phyloP scores from a whole-genome alignment of 2,888 invertebrate species.

The Notodromas monacha region DNA sequence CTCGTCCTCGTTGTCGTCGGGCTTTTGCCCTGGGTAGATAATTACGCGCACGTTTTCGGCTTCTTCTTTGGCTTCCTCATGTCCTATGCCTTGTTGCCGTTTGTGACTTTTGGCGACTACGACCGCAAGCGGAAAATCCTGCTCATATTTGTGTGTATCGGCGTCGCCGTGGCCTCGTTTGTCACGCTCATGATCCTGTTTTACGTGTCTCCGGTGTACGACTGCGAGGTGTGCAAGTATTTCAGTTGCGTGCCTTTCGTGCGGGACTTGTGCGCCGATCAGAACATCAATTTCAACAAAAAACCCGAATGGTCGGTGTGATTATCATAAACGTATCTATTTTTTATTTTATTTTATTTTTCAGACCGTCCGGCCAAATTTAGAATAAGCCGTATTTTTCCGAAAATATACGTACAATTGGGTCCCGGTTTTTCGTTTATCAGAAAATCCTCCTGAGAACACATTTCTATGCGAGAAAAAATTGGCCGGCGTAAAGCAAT shows the following conservation, averaged over 20 bases:
- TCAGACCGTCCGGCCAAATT: too few species aligned
- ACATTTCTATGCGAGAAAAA: too few species aligned
- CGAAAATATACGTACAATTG: too few species aligned
- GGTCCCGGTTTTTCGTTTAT: too few species aligned
- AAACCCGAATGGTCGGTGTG: too few species aligned
- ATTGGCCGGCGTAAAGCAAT: too few species aligned
- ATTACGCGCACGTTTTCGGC: constrained; percentile 85
- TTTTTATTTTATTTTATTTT: too few species aligned
- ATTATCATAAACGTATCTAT: too few species aligned
- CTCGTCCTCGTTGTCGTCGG: constrained; percentile 47
- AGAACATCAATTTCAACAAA: constrained; percentile 43
- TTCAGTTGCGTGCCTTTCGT: constrained; percentile 68
- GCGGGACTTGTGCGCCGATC: constrained; percentile 54
- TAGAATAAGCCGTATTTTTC: too few species aligned
- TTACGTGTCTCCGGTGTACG: constrained; percentile 52
- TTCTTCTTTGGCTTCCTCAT: constrained; percentile 72
- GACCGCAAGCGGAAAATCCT: constrained; percentile 45
- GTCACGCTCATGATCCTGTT: constrained; percentile 41
- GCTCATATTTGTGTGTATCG: constrained; percentile 29
- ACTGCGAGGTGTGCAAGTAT: constrained; percentile 52
- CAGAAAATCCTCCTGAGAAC: too few species aligned
- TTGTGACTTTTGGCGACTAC: constrained; percentile 61
- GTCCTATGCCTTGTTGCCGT: constrained; percentile 73
- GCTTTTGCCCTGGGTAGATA: constrained; percentile 87
- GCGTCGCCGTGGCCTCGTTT: constrained; percentile 33